Conservation (phyloP, 2,797 vertebrate genomes). For the Dendrocincla fuliginosa region DNA sequence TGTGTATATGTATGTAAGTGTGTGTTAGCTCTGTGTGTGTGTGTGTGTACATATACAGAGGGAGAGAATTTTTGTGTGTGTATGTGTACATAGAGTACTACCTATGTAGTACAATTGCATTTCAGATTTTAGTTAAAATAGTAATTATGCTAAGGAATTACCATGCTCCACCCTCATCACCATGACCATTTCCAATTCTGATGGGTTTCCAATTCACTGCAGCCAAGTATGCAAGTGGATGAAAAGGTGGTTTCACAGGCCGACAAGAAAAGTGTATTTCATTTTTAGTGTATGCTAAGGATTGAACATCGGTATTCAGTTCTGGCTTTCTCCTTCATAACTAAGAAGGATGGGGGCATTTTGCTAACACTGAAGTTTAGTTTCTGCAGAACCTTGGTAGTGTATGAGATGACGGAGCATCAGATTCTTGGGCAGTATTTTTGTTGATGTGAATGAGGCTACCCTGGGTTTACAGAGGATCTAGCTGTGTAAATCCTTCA, state of each 20-base stretch:
- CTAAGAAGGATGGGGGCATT: constrained; percentile 21
- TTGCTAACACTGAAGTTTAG: constrained; percentile 1
- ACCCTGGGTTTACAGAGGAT: constrained; percentile 15
- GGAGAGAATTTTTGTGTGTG: background rate
- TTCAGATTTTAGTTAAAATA: background rate
- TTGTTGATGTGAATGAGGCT: constrained; percentile 18
- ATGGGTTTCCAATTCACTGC: background rate
- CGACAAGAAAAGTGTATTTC: background rate
- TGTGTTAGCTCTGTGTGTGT: background rate
- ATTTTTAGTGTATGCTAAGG: constrained; percentile 19
- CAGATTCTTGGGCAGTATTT: constrained; percentile 1
- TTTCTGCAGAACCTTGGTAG: constrained; percentile 1
- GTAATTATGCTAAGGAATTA: background rate
- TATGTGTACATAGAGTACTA: background rate
- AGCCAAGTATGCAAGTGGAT: background rate
- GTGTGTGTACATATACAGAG: accelerated
- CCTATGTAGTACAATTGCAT: background rate
- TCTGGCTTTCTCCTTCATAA: constrained; percentile 20
- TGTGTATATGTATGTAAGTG: background rate
- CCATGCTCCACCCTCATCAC: background rate
- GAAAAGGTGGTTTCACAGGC: background rate
- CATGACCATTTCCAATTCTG: background rate
- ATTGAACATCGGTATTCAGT: background rate
- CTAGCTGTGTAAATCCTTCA: constrained; percentile 24
- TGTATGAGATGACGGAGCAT: background rate